Evolutionary conservation across 2,797 vertebrate genomes (phyloP).

Genomic region (Onychomys leucogaster): DNA sequence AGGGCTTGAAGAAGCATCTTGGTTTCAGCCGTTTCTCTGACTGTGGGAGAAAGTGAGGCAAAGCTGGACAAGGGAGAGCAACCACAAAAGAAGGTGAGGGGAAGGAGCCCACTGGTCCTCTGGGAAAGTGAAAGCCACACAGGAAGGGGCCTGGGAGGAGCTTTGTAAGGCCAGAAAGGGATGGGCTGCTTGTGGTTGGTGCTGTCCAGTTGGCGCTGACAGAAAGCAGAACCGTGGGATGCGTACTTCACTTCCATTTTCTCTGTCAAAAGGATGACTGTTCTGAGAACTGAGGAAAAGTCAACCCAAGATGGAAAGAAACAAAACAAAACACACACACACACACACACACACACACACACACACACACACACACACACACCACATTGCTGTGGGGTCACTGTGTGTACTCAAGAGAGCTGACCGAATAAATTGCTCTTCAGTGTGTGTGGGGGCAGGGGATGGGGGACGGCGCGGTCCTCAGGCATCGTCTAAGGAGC

Average conservation of each 20-base stretch:
- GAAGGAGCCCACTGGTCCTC: background rate
- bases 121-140: conserved; percentile 72
- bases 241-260: conserved; percentile 72
- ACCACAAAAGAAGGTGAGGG: background rate
- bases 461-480: background rate
- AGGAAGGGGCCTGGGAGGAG: background rate
- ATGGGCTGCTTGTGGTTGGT: conserved; percentile 53
- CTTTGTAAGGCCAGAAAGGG: conserved; percentile 60
- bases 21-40: background rate
- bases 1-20: background rate
- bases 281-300: conserved; percentile 62
- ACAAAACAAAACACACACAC: too few relatives aligned
- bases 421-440: conserved; percentile 10
- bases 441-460: background rate
- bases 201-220: conserved; percentile 68
- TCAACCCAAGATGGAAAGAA: background rate
- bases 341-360: too few relatives aligned
- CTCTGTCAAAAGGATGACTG: conserved; percentile 14
- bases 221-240: conserved; percentile 75
- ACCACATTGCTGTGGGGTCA: background rate
- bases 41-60: background rate
- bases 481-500: background rate
- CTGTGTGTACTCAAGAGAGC: conserved; percentile 13
- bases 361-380: too few relatives aligned
- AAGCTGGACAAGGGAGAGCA: background rate